phyloP scores from a whole-genome alignment of 2,797 vertebrate genomes.

The Anabacerthia variegaticeps region DNA sequence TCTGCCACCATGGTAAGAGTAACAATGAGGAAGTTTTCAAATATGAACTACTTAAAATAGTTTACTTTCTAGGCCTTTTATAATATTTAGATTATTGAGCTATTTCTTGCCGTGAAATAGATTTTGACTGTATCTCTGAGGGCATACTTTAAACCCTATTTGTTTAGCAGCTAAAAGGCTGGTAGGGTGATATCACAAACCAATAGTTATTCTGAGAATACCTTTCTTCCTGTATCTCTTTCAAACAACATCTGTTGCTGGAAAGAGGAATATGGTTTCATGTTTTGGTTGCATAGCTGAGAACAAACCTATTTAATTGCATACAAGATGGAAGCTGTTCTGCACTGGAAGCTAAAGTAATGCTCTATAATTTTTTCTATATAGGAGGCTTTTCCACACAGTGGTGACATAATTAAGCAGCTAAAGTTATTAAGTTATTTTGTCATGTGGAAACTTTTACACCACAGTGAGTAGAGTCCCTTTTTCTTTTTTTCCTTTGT shows the following conservation, averaged over 20 bases:
- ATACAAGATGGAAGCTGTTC: neutral
- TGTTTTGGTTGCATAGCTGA: constrained; percentile 32
- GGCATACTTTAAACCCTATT: neutral
- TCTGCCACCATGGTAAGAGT: neutral
- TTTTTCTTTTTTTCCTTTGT: neutral
- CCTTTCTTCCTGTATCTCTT: neutral
- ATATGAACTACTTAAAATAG: neutral
- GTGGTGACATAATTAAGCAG: neutral
- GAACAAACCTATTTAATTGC: constrained; percentile 36
- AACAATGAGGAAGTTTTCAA: neutral
- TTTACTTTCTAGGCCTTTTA: neutral
- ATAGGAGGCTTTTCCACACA: neutral
- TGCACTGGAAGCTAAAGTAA: neutral
- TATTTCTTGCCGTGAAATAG: neutral
- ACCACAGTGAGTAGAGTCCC: neutral
- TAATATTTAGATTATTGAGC: neutral
- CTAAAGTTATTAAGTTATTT: constrained; percentile 2
- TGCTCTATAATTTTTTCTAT: neutral
- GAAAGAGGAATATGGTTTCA: neutral
- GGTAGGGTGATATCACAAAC: neutral
- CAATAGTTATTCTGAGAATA: neutral
- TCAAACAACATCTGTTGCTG: constrained; percentile 36
- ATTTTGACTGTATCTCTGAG: neutral
- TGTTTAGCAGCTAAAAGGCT: neutral
- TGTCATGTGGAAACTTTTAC: neutral